A percentile compares a stretch with the other conserved stretches of the same genome.
Evolutionary conservation across 2,888 invertebrate species (phyloP).

Genomic region (Drosophila pegasa): DNA sequence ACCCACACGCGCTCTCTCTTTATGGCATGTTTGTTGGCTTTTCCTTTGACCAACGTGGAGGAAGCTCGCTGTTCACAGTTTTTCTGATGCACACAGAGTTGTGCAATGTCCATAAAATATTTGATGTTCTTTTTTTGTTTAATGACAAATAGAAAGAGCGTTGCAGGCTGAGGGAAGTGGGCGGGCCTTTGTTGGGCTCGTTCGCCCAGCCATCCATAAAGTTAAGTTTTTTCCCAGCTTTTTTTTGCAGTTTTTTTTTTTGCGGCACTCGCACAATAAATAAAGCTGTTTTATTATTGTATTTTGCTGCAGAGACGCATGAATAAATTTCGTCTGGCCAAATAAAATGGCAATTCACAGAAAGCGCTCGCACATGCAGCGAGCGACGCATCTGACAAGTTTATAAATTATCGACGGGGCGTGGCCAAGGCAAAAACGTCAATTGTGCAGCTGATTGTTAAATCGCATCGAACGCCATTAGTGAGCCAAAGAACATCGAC

Average conservation of each 20-base stretch:
- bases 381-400: constrained; percentile 55
- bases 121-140: constrained; percentile 25
- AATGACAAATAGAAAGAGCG: constrained; percentile 15
- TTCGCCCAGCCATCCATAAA: constrained; percentile 36
- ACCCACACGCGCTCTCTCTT: neutral
- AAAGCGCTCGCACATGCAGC: constrained; percentile 5
- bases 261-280: constrained; percentile 56
- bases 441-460: constrained; percentile 54
- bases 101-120: constrained; percentile 41
- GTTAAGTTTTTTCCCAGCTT: constrained; percentile 42
- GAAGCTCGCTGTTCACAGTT: neutral
- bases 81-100: constrained; percentile 4
- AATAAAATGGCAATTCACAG: constrained; percentile 34
- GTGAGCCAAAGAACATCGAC: constrained; percentile 20
- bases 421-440: constrained; percentile 9
- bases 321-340: constrained; percentile 53
- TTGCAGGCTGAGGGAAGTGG: neutral
- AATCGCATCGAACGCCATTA: constrained; percentile 53
- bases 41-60: constrained; percentile 2
- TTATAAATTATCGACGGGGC: constrained; percentile 57
- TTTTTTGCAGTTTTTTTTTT: neutral
- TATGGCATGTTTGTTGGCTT: constrained; percentile 13
- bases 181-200: constrained; percentile 16
- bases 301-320: constrained; percentile 41
- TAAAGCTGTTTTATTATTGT: constrained; percentile 58